A percentile compares a stretch with the other conserved stretches of the same genome.
Conservation (phyloP, 2,113 vertebrate species). For the Axis porcinus region DNA sequence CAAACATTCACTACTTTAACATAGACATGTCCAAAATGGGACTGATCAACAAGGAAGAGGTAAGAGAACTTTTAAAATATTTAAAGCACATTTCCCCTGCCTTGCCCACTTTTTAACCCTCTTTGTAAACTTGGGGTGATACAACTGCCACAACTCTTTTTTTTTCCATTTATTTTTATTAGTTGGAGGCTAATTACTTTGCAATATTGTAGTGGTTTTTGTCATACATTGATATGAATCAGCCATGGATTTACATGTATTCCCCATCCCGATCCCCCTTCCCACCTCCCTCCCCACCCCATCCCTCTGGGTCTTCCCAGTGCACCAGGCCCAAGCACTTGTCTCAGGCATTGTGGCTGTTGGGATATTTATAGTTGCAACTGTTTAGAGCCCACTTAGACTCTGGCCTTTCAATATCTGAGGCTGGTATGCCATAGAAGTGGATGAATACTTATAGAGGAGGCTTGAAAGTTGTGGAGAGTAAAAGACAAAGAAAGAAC, state of each 20-base stretch:
- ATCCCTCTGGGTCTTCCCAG: no score
- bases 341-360: background rate
- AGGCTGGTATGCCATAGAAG: background rate
- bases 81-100: background rate
- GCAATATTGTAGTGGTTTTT: no score
- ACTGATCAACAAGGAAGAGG: constrained; percentile 91
- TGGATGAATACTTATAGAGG: background rate
- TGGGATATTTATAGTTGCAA: constrained; percentile 27
- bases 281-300: no score
- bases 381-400: background rate
- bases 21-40: constrained; percentile 95
- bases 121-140: background rate
- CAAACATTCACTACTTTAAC: constrained; percentile 92
- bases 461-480: background rate
- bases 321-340: no score
- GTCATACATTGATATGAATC: no score
- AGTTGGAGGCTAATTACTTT: no score
- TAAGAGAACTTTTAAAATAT: constrained; percentile 73
- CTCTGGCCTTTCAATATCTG: background rate
- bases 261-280: no score
- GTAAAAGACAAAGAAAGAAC: constrained; percentile 23
- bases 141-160: background rate
- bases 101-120: background rate
- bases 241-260: no score
- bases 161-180: no score